Conservation (phyloP, 2,113 vertebrate species). For the Hippocampus guttulatus region DNA sequence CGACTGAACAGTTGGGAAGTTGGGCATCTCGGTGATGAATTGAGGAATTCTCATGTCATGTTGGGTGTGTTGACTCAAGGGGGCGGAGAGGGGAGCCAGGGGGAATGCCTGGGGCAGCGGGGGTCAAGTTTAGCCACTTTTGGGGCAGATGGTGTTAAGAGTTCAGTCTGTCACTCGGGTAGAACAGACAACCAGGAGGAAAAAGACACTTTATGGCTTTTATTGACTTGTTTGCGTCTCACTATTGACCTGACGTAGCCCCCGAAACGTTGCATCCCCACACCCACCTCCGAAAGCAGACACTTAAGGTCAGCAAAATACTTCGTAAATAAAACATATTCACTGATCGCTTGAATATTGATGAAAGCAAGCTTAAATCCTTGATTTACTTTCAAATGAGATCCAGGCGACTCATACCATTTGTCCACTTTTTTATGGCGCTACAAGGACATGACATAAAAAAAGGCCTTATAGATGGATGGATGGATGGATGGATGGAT, state of each 20-base stretch:
- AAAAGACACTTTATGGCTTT: conserved; percentile 57
- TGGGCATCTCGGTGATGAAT: conserved; percentile 37
- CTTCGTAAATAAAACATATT: conserved; percentile 61
- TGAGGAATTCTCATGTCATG: conserved; percentile 21
- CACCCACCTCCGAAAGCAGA: conserved; percentile 44
- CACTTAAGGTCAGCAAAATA: conserved; percentile 60
- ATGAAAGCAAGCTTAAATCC: conserved; percentile 29
- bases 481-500: too few relatives aligned
- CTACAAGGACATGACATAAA: neutral
- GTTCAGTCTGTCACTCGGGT: conserved; percentile 59
- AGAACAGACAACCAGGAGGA: conserved; percentile 26
- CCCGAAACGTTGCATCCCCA: neutral
- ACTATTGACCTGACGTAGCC: conserved; percentile 41
- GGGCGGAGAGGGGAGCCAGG: conserved; percentile 23
- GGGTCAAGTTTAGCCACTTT: conserved; percentile 69
- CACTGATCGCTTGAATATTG: conserved; percentile 60
- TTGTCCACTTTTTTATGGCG: neutral
- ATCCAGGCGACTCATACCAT: neutral
- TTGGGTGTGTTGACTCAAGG: conserved; percentile 25
- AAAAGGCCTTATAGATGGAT: neutral
- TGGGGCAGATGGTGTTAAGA: conserved; percentile 65
- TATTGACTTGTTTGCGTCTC: conserved; percentile 52
- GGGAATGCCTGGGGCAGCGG: conserved; percentile 1
- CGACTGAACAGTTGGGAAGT: conserved; percentile 27
- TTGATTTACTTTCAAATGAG: conserved; percentile 8